A percentile compares a stretch with the other conserved stretches of the same genome.
Conservation (phyloP, 2,113 vertebrate genomes). For the Leuciscus idus region DNA sequence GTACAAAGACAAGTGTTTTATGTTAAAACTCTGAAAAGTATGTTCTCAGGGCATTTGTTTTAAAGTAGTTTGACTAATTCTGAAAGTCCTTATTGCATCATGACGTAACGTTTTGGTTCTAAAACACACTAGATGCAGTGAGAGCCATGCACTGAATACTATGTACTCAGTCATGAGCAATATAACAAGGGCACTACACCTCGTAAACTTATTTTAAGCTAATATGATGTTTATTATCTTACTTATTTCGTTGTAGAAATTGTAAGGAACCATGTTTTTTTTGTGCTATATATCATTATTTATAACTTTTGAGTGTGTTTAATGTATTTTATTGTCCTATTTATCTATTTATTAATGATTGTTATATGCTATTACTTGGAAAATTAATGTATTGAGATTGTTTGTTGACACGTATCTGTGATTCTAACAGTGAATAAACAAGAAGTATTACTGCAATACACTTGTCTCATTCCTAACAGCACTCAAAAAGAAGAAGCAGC, state of each 20-base stretch:
- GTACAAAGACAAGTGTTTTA: constrained; percentile 48
- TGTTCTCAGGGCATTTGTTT: constrained; percentile 38
- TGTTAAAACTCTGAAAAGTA: constrained; percentile 43
- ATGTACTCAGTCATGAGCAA: constrained; percentile 24
- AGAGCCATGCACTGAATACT: constrained; percentile 5
- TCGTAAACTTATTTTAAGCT: constrained; percentile 11
- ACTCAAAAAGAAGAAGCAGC: neutral
- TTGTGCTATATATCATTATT: neutral
- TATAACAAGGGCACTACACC: constrained; percentile 15
- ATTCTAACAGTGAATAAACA: constrained; percentile 14
- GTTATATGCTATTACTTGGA: neutral
- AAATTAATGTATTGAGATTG: constrained; percentile 5
- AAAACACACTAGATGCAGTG: constrained; percentile 8
- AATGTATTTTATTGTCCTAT: neutral
- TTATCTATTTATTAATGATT: constrained; percentile 32
- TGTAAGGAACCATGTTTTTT: neutral
- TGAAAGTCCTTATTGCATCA: neutral
- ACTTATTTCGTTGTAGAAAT: constrained; percentile 31
- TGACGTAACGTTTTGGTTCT: constrained; percentile 30
- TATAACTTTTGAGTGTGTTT: constrained; percentile 18
- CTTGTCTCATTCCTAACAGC: neutral
- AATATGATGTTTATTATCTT: neutral
- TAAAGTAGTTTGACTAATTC: constrained; percentile 24
- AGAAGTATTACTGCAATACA: neutral
- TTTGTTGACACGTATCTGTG: constrained; percentile 14